A percentile compares a stretch with the other conserved stretches of the same genome.
Conservation (phyloP, 2,797 vertebrate genomes). For the Peromyscus nudipes region DNA sequence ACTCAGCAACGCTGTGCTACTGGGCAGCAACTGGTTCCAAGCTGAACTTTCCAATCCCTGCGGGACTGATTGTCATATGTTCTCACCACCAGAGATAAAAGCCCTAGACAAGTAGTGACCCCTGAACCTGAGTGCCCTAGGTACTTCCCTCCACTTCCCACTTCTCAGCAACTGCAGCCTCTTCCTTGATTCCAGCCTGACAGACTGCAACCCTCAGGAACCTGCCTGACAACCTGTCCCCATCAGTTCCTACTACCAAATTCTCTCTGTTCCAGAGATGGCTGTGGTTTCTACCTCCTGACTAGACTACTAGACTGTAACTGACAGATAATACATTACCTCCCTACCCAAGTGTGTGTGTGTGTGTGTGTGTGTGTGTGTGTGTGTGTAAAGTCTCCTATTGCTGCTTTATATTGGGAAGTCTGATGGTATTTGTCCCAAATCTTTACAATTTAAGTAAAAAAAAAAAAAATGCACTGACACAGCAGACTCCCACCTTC, state of each 20-base stretch:
- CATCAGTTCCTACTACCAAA: neutral
- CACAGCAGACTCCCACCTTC: neutral
- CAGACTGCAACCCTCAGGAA: neutral
- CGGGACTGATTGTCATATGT: neutral
- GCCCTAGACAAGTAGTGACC: neutral
- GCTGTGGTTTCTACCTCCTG: neutral
- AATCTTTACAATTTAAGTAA: constrained; percentile 9
- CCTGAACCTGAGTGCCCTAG: neutral
- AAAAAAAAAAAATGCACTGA: neutral
- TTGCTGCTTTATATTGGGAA: neutral
- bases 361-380: neutral
- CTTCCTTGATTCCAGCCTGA: neutral
- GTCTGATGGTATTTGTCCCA: neutral
- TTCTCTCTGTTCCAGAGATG: neutral
- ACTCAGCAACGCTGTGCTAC: neutral
- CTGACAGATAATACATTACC: neutral
- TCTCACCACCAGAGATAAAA: neutral
- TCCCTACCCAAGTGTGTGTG: neutral
- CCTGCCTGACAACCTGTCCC: neutral
- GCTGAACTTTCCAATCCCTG: neutral
- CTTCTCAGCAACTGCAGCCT: neutral
- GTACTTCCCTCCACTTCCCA: neutral
- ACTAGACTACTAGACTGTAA: neutral
- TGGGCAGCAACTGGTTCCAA: neutral
- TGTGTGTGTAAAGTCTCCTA: neutral